Evolutionary conservation across 2,797 vertebrate species (phyloP), one percentile per base, ranked within the genome.

Genomic region (Manis pentadactyla): DNA sequence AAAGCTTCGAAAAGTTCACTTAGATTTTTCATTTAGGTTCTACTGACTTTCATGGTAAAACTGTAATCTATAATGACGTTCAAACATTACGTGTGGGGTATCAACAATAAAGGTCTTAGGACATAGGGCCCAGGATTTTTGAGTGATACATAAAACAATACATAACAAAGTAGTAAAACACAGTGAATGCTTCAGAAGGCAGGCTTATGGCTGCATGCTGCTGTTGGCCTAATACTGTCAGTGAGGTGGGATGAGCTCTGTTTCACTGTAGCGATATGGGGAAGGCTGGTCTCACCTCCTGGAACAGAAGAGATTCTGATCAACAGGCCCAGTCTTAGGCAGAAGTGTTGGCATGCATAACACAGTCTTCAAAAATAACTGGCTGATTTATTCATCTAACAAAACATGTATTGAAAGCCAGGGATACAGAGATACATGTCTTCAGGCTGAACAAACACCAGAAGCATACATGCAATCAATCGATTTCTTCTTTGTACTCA

Each of bases 41-140:
- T 77, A 66, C 34, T 92, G 81, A 90, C 68, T 90, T 87, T 95
- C 37, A 59, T 46, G 42, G 21, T 84, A 2, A 73, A 93, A 68
- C 27, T 81, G 61, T 19, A 78, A 75, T 73, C 29, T 79, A 29
- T 68, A 79, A 31, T 66, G 15, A 29, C 37, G 57, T 69, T 89
- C 55, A 63, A 73, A 7, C 25, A 59, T 39, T 29, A 71, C 8
- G 17, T 53, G 68, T 49, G n/a, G 21, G 27, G 1, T 61, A n/a
- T 90, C 79, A 93, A 59, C n/a, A 93, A 59, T n/a, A 95, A 86
- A 91, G n/a, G 82, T 61, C 49, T 73, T 51, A 31, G 75, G 53
- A 71, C 11, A 42, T 37, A 68, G 27, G 14, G 4, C 31, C 88
- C 4, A 27, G 29, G 39, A 59, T 18, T 84, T 96, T 66, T 92